Base-by-base conservation (phyloP, 2,888 invertebrate species). In the Hyles lineata region DNA sequence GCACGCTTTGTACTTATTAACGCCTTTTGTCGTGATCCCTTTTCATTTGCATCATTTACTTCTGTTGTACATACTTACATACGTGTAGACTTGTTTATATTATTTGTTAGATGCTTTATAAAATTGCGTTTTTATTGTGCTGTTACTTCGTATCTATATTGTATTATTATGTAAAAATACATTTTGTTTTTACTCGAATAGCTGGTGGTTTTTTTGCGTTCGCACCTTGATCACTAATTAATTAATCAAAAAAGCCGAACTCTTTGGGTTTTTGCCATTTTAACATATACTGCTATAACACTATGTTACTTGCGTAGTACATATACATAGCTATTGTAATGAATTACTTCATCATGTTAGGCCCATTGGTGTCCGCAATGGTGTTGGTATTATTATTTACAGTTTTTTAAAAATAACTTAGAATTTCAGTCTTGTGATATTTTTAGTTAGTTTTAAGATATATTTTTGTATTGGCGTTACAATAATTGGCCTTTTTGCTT, bases 11-110 rank as follows among this genome's bases (percentile, higher is more conserved):
- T 79, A 81, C 77, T 83, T 80, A 84, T 92, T 92, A 92, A 85
- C 92, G 83, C 85, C 78, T 79, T 35, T 63, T 76, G 82, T 92
- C 93, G 93, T 93, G 93, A 93, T 90, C 82, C 80, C 78, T 83
- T 78, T 83, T 86, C 90, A 93, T 93, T 92, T 88, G 83, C 88
- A 81, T 80, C 77, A 77, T 79, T 73, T 73, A 70, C 29, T 29
- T 55, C 32, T 61, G 60, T 69, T 70, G 43, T 35, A 63, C 6
- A 3, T 58, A 58, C 43, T 21, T 67, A 71, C 52, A 25, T 62
- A 62, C 32, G 50, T 50, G 55, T 62, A 55, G 21, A 50, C 23
- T 17, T n/a, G 19, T 61, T 71, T 61, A 52, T 52, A 29, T 61
- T 29, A n/a, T 23, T 62, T 71, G 32, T 70, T 70, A 70, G 59